phyloP scores from a whole-genome alignment of 2,113 vertebrate genomes.

The Apaloderma vittatum region DNA sequence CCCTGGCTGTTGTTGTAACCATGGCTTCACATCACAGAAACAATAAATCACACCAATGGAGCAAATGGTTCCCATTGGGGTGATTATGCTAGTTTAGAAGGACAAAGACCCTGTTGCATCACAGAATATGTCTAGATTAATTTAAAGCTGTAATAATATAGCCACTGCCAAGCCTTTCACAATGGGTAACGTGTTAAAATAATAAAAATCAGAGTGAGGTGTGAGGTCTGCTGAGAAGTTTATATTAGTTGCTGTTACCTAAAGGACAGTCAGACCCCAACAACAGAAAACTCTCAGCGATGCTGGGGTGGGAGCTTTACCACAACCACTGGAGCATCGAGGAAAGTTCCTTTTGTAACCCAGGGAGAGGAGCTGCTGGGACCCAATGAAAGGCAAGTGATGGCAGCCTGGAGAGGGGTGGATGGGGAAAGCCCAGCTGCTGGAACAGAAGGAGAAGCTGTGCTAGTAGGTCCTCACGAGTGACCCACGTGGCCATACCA shows the following conservation, averaged over 20 bases:
- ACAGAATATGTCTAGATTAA: background rate
- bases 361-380: background rate
- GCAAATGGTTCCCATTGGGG: background rate
- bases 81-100: background rate
- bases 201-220: background rate
- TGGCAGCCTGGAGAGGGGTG: background rate
- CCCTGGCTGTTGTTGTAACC: background rate
- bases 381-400: background rate
- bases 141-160: background rate
- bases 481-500: accelerated
- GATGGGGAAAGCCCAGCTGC: background rate
- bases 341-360: background rate
- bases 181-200: background rate
- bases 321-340: background rate
- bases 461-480: background rate
- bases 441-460: background rate
- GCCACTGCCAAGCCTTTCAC: background rate
- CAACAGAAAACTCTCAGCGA: background rate
- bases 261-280: background rate
- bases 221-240: background rate
- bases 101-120: background rate
- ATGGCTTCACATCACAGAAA: background rate
- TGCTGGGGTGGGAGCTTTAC: background rate
- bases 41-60: background rate
- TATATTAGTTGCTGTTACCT: background rate